Conservation (phyloP, 2,797 vertebrate species). For the Enteromius argenteus region DNA sequence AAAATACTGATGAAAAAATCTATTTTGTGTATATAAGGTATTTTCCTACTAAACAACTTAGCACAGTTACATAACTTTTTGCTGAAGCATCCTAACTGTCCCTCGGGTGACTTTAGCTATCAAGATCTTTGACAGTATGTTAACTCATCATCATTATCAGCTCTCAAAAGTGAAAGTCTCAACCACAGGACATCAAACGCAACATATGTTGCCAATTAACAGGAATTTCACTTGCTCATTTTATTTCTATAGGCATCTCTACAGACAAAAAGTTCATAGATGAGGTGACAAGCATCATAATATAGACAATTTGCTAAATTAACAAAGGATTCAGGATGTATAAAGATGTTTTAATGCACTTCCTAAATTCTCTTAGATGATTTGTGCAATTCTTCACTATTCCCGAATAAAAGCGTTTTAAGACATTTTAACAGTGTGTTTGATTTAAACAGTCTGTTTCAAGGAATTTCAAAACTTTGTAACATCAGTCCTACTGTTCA, state of each 20-base stretch:
- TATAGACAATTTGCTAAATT: background rate
- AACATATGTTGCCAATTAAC: conserved; percentile 40
- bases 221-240: background rate
- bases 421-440: background rate
- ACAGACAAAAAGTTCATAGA: background rate
- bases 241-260: background rate
- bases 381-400: background rate
- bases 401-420: background rate
- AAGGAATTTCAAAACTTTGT: background rate
- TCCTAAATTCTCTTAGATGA: background rate
- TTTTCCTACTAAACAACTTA: background rate
- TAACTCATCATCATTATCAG: conserved; percentile 44
- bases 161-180: conserved; percentile 6
- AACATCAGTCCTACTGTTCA: background rate
- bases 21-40: background rate
- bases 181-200: conserved; percentile 25
- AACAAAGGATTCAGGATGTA: background rate
- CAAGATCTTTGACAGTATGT: conserved; percentile 33
- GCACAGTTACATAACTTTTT: background rate
- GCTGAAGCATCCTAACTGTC: conserved; percentile 23
- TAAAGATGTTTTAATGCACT: background rate
- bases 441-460: background rate
- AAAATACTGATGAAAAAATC: background rate
- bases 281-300: background rate
- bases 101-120: conserved; percentile 12